These are phyloP conservation scores for Sphenodon punctatus DNA, from an alignment of 2,797 vertebrate genomes.

Conservation along the genomic window DNA sequence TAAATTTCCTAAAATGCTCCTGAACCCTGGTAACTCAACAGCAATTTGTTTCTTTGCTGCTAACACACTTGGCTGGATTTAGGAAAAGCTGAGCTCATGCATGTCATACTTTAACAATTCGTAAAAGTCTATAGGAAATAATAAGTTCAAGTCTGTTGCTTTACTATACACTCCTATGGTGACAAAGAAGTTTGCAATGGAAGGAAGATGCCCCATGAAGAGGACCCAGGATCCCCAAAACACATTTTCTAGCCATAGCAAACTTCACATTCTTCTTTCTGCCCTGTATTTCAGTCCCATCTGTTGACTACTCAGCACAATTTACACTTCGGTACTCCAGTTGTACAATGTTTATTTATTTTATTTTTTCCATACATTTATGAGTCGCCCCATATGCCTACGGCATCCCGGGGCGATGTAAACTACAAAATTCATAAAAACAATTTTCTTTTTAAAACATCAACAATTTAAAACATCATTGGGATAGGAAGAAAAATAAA, in stretches of 20 bases:
- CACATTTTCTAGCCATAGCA: constrained; percentile 42
- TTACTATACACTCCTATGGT: constrained; percentile 34
- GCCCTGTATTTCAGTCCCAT: neutral
- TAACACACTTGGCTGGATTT: neutral
- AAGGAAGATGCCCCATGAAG: constrained; percentile 1
- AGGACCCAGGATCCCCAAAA: constrained; percentile 16
- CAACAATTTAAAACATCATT: too few species aligned
- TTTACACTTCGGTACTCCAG: too few species aligned
- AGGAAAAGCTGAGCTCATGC: neutral
- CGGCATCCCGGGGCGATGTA: too few species aligned
- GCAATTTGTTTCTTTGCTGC: neutral
- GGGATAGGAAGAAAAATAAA: too few species aligned
- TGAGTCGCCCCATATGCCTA: too few species aligned
- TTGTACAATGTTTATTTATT: too few species aligned
- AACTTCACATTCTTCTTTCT: constrained; percentile 5
- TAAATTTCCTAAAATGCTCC: neutral
- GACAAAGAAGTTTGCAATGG: constrained; percentile 37
- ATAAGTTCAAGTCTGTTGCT: constrained; percentile 58
- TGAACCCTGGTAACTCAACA: accelerated
- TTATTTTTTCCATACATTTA: too few species aligned
- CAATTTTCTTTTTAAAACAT: too few species aligned
- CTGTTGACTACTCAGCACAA: constrained; percentile 47
- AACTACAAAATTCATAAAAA: too few species aligned
- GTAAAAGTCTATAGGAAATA: constrained; percentile 22
- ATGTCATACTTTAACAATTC: neutral